Base-by-base conservation (phyloP, 2,888 invertebrate species). In the Drosophila parthenogenetica region DNA sequence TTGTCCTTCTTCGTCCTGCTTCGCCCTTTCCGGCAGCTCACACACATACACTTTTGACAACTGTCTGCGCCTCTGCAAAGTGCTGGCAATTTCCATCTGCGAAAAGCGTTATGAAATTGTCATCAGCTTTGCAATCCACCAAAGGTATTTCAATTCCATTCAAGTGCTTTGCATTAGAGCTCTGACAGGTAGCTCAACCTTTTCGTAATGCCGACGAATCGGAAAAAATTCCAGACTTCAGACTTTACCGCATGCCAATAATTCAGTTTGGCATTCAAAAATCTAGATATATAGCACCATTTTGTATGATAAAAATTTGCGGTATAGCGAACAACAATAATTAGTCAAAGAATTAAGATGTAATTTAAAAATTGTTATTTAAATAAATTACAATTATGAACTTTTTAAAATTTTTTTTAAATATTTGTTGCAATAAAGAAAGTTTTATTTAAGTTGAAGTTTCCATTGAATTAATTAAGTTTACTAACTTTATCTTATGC, bases 81-180 rank as follows among this genome's bases (percentile, higher is more conserved):
- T 71, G 49, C 64, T 55, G 46, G 53, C 32, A 61, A 67, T 57
- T 50, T 61, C 49, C 45, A 5, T 13, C 22, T 48, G n/a, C 49
- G 35, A n/a, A 35, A 58, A 55, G 43, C 63, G 13, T 64, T 64
- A 48, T 48, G 42, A 71, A 64, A 68, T 51, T 68, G 54, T 68
- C 54, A 58, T 51, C 32, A 39, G 16, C 55, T 67, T 64, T 45
- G 67, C 50, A 39, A 37, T 73, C 46, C 35, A 51, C 46, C 25
- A 19, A 68, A 68, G 59, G 49, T 58, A 58, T 58, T 45, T 54
- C 13, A 40, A 54, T 53, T 22, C 35, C 3, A 25, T 50, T 55
- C 32, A 37, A 13, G 17, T 45, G 25, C 13, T 46, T 58, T 25
- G 48, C 57, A 48, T 48, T 48, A 37, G 13, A 46, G 13, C 11